Conservation (phyloP, 1,140 invertebrate genomes). For the Paracyclopina nana region DNA sequence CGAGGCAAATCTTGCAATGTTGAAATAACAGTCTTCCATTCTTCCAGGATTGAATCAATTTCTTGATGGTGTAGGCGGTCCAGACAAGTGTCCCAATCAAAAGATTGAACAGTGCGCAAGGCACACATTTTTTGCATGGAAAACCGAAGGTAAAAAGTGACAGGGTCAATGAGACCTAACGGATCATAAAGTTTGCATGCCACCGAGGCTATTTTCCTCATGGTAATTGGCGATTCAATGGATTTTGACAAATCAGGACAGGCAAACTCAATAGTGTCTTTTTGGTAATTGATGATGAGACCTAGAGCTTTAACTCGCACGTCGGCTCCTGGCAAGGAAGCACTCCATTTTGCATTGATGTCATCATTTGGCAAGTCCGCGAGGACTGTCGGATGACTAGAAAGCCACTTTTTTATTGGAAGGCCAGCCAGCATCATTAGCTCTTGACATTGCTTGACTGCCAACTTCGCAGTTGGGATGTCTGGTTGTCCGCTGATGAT, state of each 20-base stretch:
- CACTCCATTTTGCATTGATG: not conserved
- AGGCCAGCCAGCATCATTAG: slow-evolving; percentile 16
- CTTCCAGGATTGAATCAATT: not conserved
- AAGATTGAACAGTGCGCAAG: slow-evolving; percentile 16
- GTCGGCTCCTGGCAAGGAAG: too few species aligned
- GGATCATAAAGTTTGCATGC: slow-evolving; percentile 22
- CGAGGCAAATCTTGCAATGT: not conserved
- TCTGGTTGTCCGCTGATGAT: slow-evolving; percentile 10
- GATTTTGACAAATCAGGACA: not conserved
- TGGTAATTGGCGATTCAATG: slow-evolving; percentile 9
- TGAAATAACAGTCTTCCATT: slow-evolving; percentile 18
- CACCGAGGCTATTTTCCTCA: slow-evolving; percentile 16
- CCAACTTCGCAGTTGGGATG: slow-evolving; percentile 14
- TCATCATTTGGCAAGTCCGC: not conserved
- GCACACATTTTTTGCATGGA: slow-evolving; percentile 17
- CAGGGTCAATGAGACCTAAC: slow-evolving; percentile 20
- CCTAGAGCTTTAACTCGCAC: too few species aligned
- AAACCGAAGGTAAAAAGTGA: too few species aligned
- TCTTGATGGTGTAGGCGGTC: slow-evolving; percentile 19
- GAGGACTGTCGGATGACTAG: slow-evolving; percentile 1
- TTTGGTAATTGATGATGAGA: slow-evolving; percentile 11
- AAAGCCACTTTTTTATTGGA: slow-evolving; percentile 16
- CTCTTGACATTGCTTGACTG: not conserved
- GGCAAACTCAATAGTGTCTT: slow-evolving; percentile 17
- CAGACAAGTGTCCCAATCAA: slow-evolving; percentile 14